phyloP scores from a whole-genome alignment of 2,888 invertebrate genomes.

The Oegoconia quadripuncta region DNA sequence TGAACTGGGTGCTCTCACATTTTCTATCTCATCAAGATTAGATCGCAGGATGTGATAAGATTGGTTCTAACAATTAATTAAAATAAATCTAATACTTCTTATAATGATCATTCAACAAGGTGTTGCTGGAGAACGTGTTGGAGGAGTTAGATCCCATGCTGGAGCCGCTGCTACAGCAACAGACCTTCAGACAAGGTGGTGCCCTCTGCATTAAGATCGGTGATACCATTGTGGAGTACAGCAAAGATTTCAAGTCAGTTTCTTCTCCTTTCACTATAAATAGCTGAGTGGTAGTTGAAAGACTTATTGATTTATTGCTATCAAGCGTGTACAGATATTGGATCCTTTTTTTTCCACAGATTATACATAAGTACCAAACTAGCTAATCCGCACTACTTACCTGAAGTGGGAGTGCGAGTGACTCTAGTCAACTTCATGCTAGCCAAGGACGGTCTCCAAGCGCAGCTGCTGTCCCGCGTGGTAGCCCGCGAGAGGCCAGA shows the following conservation, averaged over 20 bases:
- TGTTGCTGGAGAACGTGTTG: slow-evolving; percentile 93
- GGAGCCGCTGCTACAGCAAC: slow-evolving; percentile 93
- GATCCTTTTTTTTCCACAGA: slow-evolving; percentile 72
- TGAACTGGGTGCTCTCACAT: too few species aligned
- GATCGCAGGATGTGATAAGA: too few species aligned
- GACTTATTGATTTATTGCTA: neutral
- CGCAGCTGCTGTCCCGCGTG: slow-evolving; percentile 93
- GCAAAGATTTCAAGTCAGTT: slow-evolving; percentile 86
- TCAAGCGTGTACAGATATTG: too few species aligned
- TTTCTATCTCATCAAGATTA: too few species aligned
- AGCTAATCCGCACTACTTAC: slow-evolving; percentile 95
- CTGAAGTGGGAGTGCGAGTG: slow-evolving; percentile 95
- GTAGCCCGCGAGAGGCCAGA: slow-evolving; percentile 96
- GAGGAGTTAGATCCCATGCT: slow-evolving; percentile 95
- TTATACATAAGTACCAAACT: slow-evolving; percentile 96
- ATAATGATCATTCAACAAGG: slow-evolving; percentile 43
- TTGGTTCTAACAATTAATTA: too few species aligned
- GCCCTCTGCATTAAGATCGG: slow-evolving; percentile 93
- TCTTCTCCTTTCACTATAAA: neutral
- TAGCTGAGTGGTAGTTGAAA: too few species aligned
- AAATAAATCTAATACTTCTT: neutral
- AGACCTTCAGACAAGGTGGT: slow-evolving; percentile 94
- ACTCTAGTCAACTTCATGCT: slow-evolving; percentile 96
- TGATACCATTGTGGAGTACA: slow-evolving; percentile 94
- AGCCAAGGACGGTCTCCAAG: slow-evolving; percentile 91